Conservation (phyloP, 2,113 vertebrate species). For the Leptocoma aspasia region DNA sequence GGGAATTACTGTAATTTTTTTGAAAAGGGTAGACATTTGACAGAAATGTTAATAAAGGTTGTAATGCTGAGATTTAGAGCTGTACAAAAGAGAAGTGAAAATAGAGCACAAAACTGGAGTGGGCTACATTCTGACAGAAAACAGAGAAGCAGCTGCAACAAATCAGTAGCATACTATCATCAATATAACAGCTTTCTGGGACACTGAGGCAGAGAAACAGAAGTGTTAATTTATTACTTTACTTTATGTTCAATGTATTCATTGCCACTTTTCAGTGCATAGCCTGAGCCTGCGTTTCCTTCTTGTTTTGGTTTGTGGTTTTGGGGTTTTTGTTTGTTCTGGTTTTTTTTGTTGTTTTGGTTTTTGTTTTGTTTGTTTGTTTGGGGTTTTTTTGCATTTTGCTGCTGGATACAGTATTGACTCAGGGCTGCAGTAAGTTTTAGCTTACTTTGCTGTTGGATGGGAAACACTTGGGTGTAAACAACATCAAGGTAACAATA, state of each 20-base stretch:
- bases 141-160: constrained; percentile 15
- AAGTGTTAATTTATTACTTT: constrained; percentile 35
- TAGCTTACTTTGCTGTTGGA: background rate
- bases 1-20: background rate
- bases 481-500: background rate
- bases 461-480: background rate
- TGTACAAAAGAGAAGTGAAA: background rate
- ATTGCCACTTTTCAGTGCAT: background rate
- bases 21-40: background rate
- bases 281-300: background rate
- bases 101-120: background rate
- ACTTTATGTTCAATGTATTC: background rate
- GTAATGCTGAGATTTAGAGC: background rate
- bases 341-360: background rate
- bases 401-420: background rate
- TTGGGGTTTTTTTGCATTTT: background rate
- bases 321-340: background rate
- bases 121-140: background rate
- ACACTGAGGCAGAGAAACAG: constrained; percentile 30
- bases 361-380: background rate
- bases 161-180: background rate
- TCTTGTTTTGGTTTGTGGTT: background rate
- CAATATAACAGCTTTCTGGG: constrained; percentile 1
- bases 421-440: background rate
- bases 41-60: background rate